These are phyloP conservation scores for Oryctes rhinoceros DNA, from an alignment of 1,140 invertebrate species.

Conservation along the genomic window DNA sequence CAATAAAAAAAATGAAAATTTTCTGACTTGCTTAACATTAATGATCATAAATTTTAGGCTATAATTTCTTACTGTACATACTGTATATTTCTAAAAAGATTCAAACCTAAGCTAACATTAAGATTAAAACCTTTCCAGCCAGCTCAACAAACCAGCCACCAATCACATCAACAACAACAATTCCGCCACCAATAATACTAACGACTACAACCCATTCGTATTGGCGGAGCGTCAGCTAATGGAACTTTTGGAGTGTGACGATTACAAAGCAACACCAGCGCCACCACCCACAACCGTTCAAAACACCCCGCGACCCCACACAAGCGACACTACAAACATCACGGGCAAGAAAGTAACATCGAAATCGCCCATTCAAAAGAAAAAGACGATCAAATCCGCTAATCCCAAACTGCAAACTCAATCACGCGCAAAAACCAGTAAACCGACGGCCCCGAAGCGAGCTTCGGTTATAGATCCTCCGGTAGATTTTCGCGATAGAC, in stretches of 20 bases:
- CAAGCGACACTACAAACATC: not conserved
- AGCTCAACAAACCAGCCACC: not conserved
- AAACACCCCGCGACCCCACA: conserved; percentile 46
- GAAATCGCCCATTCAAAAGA: conserved; percentile 45
- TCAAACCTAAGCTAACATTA: not conserved
- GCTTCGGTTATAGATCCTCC: conserved; percentile 62
- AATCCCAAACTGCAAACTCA: not conserved
- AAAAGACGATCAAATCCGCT: not conserved
- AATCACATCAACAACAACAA: not conserved
- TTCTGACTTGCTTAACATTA: too few relatives aligned
- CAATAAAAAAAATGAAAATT: too few relatives aligned
- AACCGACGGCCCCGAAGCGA: conserved; percentile 49
- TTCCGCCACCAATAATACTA: not conserved
- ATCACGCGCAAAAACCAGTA: not conserved
- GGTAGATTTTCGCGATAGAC: conserved; percentile 59
- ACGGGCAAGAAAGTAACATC: not conserved
- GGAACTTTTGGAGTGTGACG: conserved; percentile 67
- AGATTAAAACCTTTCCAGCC: not conserved
- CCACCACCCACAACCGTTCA: conserved; percentile 46
- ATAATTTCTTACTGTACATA: too few relatives aligned
- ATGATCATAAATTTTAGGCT: too few relatives aligned
- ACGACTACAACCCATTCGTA: conserved; percentile 72
- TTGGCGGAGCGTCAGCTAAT: conserved; percentile 75
- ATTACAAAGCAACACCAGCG: conserved; percentile 50
- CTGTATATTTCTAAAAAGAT: too few relatives aligned